Evolutionary conservation across 2,113 vertebrate species (phyloP), one percentile per base, ranked within the genome.

Genomic region (Salvator merianae): DNA sequence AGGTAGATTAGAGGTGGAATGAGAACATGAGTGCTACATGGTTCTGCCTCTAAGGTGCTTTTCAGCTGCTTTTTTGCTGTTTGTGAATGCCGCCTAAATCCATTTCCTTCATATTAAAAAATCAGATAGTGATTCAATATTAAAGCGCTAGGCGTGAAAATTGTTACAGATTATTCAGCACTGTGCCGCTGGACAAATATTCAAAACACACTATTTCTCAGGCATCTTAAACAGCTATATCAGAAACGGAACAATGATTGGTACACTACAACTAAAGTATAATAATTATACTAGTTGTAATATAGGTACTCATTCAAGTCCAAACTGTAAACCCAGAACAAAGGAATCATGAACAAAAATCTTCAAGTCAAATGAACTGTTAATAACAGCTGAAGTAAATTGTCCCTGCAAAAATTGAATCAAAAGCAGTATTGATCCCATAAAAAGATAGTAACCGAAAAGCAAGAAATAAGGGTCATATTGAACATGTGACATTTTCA

Each of bases 251-350:
- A 74, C 62, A 85, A 84, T 22, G 8, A 82, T 38, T 50, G 26
- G 24, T 79, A 43, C 34, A 87, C 80, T 36, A 78, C 3, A 79
- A 2, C 6, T 32, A 66, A 72, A n/a, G 30, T 32, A 71, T 34
- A 79, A 34, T 36, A 71, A 72, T 65, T 73, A 34, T 1, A 10
- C 30, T 81, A 84, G 85, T 84, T 43, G 14, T 26, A 90, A 88
- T 87, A 84, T 24, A 77, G 78, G 68, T 66, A 38, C 5, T 47
- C 76, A 32, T 2, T 32, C 68, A 79, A 85, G 89, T 66, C 62
- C 38, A 38, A 81, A 74, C 32, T 20, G 34, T 1, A 14, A 53
- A 20, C 2, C n/a, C 43, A 76, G 1, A 16, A 66, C 62, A 86
- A 88, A 85, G 77, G 0, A 84, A 30, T 13, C 79, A 68, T 2